Base-by-base conservation (phyloP, 2,797 vertebrate species). In the Lerista edwardsae region DNA sequence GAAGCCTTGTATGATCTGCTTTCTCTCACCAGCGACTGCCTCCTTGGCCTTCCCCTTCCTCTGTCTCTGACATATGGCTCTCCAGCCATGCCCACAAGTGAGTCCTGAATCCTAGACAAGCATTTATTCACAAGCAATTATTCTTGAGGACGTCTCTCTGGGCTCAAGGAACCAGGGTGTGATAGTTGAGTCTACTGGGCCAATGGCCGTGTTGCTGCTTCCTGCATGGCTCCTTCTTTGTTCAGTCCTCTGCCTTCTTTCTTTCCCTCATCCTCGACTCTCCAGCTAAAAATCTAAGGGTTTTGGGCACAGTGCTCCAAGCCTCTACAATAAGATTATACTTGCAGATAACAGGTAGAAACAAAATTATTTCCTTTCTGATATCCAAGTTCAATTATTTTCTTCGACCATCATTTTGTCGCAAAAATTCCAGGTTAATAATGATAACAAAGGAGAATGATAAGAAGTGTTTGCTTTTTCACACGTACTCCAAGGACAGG, bases 401-500 rank as follows among this genome's bases (percentile, higher is more conserved):
- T 34, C 7, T 8, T 34, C 23, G 29, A 34, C 15, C 14, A 6
- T 61, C 15, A 61, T 23, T 61, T 23, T 1, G 31, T 65, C 47
- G 81, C 73, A n/a, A 67, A 9, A 72, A 21, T 1, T 72, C 27
- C 1, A 9, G 83, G 75, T 69, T 88, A 21, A 77, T 75, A 27
- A n/a, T 81, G 44, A 21, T 85, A 72, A 86, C 69, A 57, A 51
- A 87, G 39, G 86, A 29, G 47, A 15, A 85, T 47, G 10, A 88
- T 59, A 82, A 84, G 90, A 83, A 78, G 1, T 31, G 65, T 62
- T 73, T n/a, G 36, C 17, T 87, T 89, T 77, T 17, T 67, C 84
- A 71, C 3, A 6, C 29, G 25, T 69, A 29, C 19, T 57, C 76
- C 62, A 85, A 84, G 65, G 39, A 75, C 39, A 77, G 44, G 21